Percentiles rank a stretch among this genome's conserved stretches.
phyloP scores from a whole-genome alignment of 2,888 invertebrate genomes.

The Cactoblastis cactorum region DNA sequence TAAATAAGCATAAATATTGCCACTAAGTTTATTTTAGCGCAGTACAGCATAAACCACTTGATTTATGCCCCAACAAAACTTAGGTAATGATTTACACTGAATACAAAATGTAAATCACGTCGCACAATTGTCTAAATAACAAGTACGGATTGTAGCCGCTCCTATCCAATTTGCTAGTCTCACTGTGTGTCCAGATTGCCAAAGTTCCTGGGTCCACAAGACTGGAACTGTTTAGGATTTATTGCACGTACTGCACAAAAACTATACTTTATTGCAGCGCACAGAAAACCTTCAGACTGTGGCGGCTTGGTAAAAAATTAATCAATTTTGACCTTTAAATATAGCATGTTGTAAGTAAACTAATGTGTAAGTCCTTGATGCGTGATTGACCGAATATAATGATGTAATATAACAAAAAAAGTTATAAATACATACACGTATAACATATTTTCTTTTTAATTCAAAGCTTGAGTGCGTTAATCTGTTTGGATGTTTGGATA shows the following conservation, averaged over 20 bases:
- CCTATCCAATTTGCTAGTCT: conserved; percentile 20
- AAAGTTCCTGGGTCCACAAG: conserved; percentile 29
- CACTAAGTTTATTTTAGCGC: neutral
- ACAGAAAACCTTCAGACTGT: conserved; percentile 19
- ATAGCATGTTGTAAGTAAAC: neutral
- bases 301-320: neutral
- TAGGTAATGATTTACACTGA: neutral
- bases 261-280: conserved; percentile 10
- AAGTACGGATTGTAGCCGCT: conserved; percentile 13
- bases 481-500: too few species aligned
- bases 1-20: too few species aligned
- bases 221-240: neutral
- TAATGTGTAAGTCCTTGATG: neutral
- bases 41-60: neutral
- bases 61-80: neutral
- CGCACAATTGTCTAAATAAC: conserved; percentile 15
- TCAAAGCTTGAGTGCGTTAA: too few species aligned
- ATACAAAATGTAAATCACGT: conserved; percentile 12
- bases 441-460: too few species aligned
- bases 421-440: too few species aligned
- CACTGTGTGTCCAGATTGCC: conserved; percentile 29
- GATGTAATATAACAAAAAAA: too few species aligned
- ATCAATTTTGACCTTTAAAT: neutral
- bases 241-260: conserved; percentile 18
- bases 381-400: neutral